Base-by-base conservation (phyloP, 1,140 invertebrate genomes). In the Bombus ignitus region DNA sequence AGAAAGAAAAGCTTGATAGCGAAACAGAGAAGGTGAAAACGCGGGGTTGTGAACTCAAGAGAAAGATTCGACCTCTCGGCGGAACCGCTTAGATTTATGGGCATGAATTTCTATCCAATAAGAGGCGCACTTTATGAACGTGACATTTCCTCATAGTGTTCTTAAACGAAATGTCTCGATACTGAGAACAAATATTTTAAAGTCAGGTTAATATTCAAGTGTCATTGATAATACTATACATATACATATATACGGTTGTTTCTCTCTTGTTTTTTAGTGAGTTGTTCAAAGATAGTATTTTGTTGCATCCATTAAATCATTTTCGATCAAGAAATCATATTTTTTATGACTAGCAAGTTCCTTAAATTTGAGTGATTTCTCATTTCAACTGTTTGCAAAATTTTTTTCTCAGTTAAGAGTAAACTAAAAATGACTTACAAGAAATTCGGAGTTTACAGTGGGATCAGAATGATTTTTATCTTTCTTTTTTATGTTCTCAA, bases 21-120 rank as follows among this genome's bases (percentile, higher is more conserved):
- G 72, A 35, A n/a, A 84, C 87, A 72, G 87, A 71, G 82, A 83
- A 71, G 80, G 76, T 78, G 84, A 84, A 57, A 74, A 80, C 81
- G 13, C 44, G 76, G 53, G 59, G 85, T 81, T 92, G 92, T 90
- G 92, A 93, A 93, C 90, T 92, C 68, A 89, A 78, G 88, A 89
- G 83, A 83, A 90, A 91, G 89, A 92, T 89, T 92, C 90, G 87
- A 91, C 88, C 90, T 94, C 93, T 93, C 92, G 74, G 87, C 92
- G 88, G 78, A 88, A 91, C 90, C 92, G 88, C 80, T 86, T 92
- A 91, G 91, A 93, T 93, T 94, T 94, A 93, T 93, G 92, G 87
- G 81, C 87, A 92, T 92, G 92, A 94, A 94, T 94, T 93, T 92
- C 90, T 90, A 91, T 92, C 93, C 88, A 93, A 93, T 94, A 93